Conservation (phyloP, 2,888 invertebrate genomes). For the Sinotaia quadrata region DNA sequence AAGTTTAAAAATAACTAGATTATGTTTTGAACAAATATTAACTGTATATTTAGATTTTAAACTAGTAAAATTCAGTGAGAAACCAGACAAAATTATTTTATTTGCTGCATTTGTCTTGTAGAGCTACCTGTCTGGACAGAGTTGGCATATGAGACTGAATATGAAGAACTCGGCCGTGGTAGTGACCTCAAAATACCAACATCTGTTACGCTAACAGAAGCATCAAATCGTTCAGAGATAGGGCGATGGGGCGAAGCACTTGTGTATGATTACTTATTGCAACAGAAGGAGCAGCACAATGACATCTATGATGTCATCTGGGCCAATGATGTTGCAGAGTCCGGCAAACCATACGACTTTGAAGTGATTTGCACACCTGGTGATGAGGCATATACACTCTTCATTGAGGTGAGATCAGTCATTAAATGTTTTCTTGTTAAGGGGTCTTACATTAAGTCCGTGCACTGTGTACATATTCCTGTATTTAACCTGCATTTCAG, state of each 20-base stretch:
- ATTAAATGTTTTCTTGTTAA: too few species aligned
- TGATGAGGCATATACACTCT: slow-evolving; percentile 33
- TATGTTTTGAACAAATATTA: too few species aligned
- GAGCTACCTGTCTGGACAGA: slow-evolving; percentile 60
- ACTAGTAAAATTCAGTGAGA: too few species aligned
- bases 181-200: slow-evolving; percentile 42
- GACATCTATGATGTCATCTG: slow-evolving; percentile 53
- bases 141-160: slow-evolving; percentile 53
- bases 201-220: slow-evolving; percentile 29
- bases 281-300: slow-evolving; percentile 43
- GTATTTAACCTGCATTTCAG: too few species aligned
- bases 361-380: slow-evolving; percentile 48
- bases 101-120: too few species aligned
- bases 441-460: too few species aligned
- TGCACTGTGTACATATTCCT: too few species aligned
- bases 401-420: slow-evolving; percentile 37
- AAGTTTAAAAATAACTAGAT: too few species aligned
- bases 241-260: slow-evolving; percentile 67
- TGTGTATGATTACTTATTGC: slow-evolving; percentile 59
- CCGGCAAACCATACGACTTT: slow-evolving; percentile 65
- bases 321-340: slow-evolving; percentile 56
- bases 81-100: too few species aligned
- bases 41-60: too few species aligned
- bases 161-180: slow-evolving; percentile 54
- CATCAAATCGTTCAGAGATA: slow-evolving; percentile 43